phyloP scores from a whole-genome alignment of 2,888 invertebrate genomes.

The Sesia apiformis region DNA sequence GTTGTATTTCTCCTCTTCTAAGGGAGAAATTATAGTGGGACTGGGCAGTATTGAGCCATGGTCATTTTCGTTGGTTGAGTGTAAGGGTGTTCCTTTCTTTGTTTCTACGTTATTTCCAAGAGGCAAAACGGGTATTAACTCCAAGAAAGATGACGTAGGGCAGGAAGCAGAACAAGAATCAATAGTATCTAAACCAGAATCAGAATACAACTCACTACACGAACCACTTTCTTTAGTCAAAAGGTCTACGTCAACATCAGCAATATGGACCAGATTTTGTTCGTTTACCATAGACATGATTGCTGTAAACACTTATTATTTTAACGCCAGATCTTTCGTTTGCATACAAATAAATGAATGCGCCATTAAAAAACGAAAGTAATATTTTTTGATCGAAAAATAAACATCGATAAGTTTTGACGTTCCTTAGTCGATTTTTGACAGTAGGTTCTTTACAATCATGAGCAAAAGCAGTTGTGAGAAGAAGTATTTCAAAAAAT shows the following conservation, averaged over 20 bases:
- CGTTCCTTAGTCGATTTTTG: too few relatives aligned
- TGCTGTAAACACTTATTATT: slow-evolving; percentile 15
- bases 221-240: slow-evolving; percentile 36
- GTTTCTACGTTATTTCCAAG: too few relatives aligned
- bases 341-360: not conserved
- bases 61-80: too few relatives aligned
- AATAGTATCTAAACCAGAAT: slow-evolving; percentile 40
- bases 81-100: too few relatives aligned
- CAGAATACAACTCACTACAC: slow-evolving; percentile 26
- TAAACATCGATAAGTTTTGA: slow-evolving; percentile 29
- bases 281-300: slow-evolving; percentile 41
- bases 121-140: slow-evolving; percentile 3
- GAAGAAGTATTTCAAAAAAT: too few relatives aligned
- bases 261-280: slow-evolving; percentile 32
- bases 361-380: slow-evolving; percentile 26
- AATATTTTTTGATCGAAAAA: slow-evolving; percentile 32
- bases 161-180: slow-evolving; percentile 27
- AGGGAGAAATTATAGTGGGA: slow-evolving; percentile 8
- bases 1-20: too few relatives aligned
- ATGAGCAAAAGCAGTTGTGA: too few relatives aligned
- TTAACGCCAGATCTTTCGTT: slow-evolving; percentile 4
- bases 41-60: slow-evolving; percentile 8
- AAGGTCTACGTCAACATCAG: slow-evolving; percentile 40
- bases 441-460: too few relatives aligned
- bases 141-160: slow-evolving; percentile 25